Conservation (phyloP, 2,888 invertebrate genomes). For the Anoncus sp. region DNA sequence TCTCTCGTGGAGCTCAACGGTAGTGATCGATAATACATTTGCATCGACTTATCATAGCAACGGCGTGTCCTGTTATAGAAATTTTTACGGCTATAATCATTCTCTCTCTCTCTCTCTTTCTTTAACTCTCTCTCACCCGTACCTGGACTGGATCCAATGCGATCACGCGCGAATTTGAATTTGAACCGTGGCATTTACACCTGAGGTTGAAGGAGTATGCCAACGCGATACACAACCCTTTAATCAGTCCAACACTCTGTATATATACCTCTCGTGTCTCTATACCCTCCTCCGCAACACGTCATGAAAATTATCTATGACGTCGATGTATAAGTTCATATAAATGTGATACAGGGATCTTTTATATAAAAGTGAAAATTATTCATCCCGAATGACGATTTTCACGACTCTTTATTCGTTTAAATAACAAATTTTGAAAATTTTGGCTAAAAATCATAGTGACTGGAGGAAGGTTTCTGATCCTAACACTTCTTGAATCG, state of each 20-base stretch:
- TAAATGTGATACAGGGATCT: background rate
- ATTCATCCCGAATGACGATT: no score
- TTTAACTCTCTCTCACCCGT: background rate
- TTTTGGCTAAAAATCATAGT: no score
- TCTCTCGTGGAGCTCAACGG: constrained; percentile 24
- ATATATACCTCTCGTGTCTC: constrained; percentile 7
- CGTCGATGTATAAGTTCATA: constrained; percentile 43
- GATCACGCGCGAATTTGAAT: constrained; percentile 61
- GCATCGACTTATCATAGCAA: constrained; percentile 59
- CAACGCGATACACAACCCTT: constrained; percentile 55
- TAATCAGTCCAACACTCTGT: constrained; percentile 52
- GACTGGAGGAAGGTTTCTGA: no score
- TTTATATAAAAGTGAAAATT: background rate
- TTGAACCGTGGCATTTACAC: constrained; percentile 58
- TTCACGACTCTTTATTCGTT: no score
- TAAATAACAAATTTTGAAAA: no score
- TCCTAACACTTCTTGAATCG: no score
- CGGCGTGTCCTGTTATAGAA: constrained; percentile 41
- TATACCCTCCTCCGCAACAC: constrained; percentile 30
- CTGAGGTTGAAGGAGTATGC: constrained; percentile 36
- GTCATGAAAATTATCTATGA: constrained; percentile 57
- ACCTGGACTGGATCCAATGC: constrained; percentile 45
- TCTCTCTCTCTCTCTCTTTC: background rate
- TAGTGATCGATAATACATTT: constrained; percentile 60
- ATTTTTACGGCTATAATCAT: constrained; percentile 34